Conservation (phyloP, 1,140 invertebrate genomes). For the Pseudomyrmex sp. region DNA sequence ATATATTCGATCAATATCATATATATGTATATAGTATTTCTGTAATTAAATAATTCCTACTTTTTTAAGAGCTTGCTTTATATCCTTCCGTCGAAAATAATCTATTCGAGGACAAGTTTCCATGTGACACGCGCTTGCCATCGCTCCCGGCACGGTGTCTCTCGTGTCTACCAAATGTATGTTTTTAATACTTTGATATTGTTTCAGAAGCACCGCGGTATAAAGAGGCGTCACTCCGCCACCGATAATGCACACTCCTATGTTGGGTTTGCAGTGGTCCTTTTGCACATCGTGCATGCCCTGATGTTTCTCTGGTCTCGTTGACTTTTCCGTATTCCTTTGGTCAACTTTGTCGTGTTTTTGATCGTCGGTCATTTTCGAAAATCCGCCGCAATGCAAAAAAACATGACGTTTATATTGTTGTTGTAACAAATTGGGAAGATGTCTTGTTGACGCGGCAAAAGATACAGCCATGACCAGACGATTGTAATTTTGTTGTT, state of each 20-base stretch:
- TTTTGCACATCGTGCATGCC: neutral
- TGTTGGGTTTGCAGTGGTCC: constrained; percentile 19
- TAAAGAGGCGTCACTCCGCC: constrained; percentile 74
- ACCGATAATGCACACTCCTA: constrained; percentile 78
- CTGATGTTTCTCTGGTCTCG: neutral
- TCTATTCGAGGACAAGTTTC: constrained; percentile 77
- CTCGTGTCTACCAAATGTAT: constrained; percentile 77
- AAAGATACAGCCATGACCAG: neutral
- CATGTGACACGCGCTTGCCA: constrained; percentile 72
- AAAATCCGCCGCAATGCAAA: constrained; percentile 15
- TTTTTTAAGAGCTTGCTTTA: constrained; percentile 70
- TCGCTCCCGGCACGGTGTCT: constrained; percentile 56
- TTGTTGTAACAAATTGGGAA: neutral
- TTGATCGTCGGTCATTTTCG: constrained; percentile 7
- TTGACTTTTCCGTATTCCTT: neutral
- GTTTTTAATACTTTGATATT: constrained; percentile 76
- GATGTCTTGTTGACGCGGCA: neutral
- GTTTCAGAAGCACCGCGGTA: constrained; percentile 77
- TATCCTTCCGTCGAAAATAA: constrained; percentile 70
- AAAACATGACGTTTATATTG: neutral
- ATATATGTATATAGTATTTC: too few species aligned
- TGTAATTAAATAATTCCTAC: constrained; percentile 53
- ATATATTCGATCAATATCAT: too few species aligned
- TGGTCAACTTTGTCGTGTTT: neutral
- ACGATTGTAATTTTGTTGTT: neutral